Percentiles rank a stretch among this genome's conserved stretches.
Evolutionary conservation across 2,113 vertebrate genomes (phyloP).

Genomic region (Colistium nudipinnis): DNA sequence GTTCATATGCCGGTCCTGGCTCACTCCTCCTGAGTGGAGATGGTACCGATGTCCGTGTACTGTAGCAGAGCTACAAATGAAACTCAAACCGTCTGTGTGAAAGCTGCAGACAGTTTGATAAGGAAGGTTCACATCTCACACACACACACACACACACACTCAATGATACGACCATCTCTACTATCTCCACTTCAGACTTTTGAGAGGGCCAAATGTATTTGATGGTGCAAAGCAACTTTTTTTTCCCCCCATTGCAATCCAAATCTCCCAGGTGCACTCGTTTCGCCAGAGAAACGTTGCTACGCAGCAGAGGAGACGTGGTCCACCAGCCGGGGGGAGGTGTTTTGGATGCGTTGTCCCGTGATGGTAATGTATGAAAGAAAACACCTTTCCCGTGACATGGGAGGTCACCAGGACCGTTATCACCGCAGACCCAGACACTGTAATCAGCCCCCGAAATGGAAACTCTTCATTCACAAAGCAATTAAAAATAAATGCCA

Average conservation of each 20-base stretch:
- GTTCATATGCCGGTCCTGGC: no score
- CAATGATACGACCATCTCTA: not conserved
- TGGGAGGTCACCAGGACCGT: slow-evolving; percentile 19
- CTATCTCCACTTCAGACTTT: slow-evolving; percentile 18
- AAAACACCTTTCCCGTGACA: slow-evolving; percentile 10
- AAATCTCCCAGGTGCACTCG: no score
- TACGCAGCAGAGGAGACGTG: no score
- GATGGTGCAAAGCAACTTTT: slow-evolving; percentile 23
- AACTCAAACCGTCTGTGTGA: slow-evolving; percentile 33
- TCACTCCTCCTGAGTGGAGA: no score
- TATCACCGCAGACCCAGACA: slow-evolving; percentile 21
- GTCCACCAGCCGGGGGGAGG: no score
- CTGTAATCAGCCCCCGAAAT: slow-evolving; percentile 32
- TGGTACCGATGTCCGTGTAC: not conserved
- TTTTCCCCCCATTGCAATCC: no score
- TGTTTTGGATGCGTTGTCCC: no score
- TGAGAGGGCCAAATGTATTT: slow-evolving; percentile 2
- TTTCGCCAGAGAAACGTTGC: no score
- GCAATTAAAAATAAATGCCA: slow-evolving; percentile 21
- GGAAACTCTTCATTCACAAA: slow-evolving; percentile 13
- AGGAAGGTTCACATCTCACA: slow-evolving; percentile 14
- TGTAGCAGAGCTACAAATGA: slow-evolving; percentile 1
- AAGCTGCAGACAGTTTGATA: slow-evolving; percentile 31
- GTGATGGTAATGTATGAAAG: slow-evolving; percentile 1
- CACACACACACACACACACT: not conserved